Percentiles rank a stretch among this genome's conserved stretches.
Evolutionary conservation across 2,888 invertebrate genomes (phyloP).

Genomic region (Erynnis tages): DNA sequence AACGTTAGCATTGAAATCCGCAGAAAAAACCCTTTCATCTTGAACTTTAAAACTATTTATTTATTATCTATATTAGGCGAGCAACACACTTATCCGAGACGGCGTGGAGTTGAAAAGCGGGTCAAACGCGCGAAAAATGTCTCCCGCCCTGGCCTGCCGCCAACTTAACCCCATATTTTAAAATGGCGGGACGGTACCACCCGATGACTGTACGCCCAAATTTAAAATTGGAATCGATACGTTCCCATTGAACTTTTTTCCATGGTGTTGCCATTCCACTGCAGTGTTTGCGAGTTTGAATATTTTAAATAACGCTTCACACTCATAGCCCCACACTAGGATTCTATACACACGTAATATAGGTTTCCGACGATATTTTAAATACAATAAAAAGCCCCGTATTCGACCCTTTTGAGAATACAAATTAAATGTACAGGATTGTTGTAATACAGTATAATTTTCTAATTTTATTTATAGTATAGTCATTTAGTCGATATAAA

Average conservation of each 20-base stretch:
- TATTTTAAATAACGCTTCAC: too few species aligned
- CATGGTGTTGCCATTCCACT: constrained; percentile 1
- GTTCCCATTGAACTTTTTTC: constrained; percentile 15
- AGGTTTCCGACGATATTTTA: too few species aligned
- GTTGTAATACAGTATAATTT: too few species aligned
- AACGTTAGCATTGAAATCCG: too few species aligned
- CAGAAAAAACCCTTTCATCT: too few species aligned
- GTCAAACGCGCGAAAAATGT: constrained; percentile 67
- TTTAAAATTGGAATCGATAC: constrained; percentile 39
- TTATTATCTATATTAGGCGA: constrained; percentile 11
- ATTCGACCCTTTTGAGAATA: too few species aligned
- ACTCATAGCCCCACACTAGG: too few species aligned
- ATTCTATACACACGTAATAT: too few species aligned
- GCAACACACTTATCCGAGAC: constrained; percentile 45
- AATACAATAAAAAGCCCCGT: too few species aligned
- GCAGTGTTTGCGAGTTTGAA: neutral
- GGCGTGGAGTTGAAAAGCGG: constrained; percentile 56
- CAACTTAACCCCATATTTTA: constrained; percentile 49
- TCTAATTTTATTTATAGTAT: too few species aligned
- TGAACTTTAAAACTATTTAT: neutral
- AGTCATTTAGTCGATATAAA: too few species aligned
- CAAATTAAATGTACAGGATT: too few species aligned
- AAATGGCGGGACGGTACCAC: constrained; percentile 45
- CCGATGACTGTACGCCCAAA: constrained; percentile 39
- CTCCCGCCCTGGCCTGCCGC: constrained; percentile 55